phyloP scores from a whole-genome alignment of 2,888 invertebrate genomes.

The Incurvaria masculella region DNA sequence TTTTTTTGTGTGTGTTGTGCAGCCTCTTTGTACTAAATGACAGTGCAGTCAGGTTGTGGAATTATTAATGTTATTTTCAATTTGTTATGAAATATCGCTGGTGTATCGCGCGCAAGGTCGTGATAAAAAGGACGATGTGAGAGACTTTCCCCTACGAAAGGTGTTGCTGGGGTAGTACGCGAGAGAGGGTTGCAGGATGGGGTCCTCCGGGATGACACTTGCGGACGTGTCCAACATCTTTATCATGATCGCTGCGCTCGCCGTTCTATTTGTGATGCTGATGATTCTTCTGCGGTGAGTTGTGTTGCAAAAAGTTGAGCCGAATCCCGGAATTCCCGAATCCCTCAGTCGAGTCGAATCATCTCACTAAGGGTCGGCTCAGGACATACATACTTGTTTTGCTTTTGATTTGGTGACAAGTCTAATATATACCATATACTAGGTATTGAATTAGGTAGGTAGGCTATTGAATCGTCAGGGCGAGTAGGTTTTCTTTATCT shows the following conservation, averaged over 20 bases:
- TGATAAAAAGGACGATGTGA: background rate
- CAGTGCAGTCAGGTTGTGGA: too few relatives aligned
- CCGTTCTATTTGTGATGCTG: slow-evolving; percentile 72
- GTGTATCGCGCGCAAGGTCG: background rate
- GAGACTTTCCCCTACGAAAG: background rate
- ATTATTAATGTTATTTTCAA: background rate
- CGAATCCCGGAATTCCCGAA: too few relatives aligned
- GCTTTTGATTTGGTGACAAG: too few relatives aligned
- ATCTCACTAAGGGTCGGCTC: too few relatives aligned
- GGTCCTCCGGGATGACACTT: slow-evolving; percentile 55
- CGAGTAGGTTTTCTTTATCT: too few relatives aligned
- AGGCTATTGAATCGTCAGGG: too few relatives aligned
- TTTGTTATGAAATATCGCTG: background rate
- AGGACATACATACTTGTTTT: too few relatives aligned
- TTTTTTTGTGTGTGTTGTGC: too few relatives aligned
- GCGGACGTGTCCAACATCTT: slow-evolving; percentile 74
- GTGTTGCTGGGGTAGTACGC: slow-evolving; percentile 5
- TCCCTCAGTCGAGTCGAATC: too few relatives aligned
- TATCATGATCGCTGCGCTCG: slow-evolving; percentile 68
- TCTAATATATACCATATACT: too few relatives aligned
- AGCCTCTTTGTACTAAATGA: too few relatives aligned
- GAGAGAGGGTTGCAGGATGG: slow-evolving; percentile 26
- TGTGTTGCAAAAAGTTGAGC: slow-evolving; percentile 2
- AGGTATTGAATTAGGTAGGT: too few relatives aligned
- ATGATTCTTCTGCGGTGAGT: slow-evolving; percentile 71